These are phyloP conservation scores for Procambarus clarkii DNA, from an alignment of 1,140 invertebrate species.

Conservation along the genomic window DNA sequence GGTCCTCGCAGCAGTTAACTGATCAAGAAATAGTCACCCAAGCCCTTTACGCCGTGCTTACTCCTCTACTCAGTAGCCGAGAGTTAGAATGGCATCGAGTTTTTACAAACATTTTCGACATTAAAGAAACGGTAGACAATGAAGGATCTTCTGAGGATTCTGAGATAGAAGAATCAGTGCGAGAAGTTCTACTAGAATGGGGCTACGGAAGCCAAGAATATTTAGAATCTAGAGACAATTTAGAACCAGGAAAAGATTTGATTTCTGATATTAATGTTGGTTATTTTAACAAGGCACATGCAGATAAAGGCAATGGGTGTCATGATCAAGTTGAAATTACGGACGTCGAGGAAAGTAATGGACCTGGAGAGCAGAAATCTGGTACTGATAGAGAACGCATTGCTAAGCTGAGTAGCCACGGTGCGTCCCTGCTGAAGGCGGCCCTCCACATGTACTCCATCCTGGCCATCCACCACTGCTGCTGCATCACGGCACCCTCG, in stretches of 20 bases:
- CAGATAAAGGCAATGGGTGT: background rate
- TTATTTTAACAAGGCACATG: background rate
- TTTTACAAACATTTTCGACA: slow-evolving; percentile 19
- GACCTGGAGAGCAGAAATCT: background rate
- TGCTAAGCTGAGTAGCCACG: slow-evolving; percentile 16
- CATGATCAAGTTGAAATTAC: background rate
- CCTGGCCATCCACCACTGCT: slow-evolving; percentile 40
- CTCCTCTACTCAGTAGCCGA: slow-evolving; percentile 18
- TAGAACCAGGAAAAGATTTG: background rate
- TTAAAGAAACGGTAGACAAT: background rate
- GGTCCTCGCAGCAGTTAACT: background rate
- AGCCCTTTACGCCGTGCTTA: slow-evolving; percentile 37
- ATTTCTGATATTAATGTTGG: background rate
- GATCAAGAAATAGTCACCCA: slow-evolving; percentile 43
- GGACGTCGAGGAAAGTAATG: background rate
- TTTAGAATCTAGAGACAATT: background rate
- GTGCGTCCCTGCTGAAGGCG: slow-evolving; percentile 23
- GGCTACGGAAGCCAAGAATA: slow-evolving; percentile 1
- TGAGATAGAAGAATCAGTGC: slow-evolving; percentile 20
- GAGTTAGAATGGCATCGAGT: slow-evolving; percentile 30
- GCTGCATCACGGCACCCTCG: slow-evolving; percentile 45
- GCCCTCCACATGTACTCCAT: slow-evolving; percentile 41
- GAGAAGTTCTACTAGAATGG: slow-evolving; percentile 42
- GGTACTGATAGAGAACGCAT: background rate
- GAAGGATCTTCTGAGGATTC: background rate